Evolutionary conservation across 2,113 vertebrate genomes (phyloP), one percentile per base, ranked within the genome.

Genomic region (Halcyon malimbica): DNA sequence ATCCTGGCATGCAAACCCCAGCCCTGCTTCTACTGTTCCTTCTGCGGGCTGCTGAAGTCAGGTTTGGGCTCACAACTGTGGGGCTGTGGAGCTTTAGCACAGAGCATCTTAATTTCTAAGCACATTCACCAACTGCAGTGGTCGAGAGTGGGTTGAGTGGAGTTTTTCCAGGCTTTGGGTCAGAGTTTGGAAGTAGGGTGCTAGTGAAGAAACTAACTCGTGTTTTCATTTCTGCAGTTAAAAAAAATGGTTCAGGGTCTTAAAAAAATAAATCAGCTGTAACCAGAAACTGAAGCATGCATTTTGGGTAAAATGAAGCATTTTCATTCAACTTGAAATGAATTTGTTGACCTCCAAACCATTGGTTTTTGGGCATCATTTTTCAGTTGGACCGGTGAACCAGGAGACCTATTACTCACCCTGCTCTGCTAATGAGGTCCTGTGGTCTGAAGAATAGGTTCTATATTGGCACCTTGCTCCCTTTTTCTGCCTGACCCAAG

Each of bases 41-140:
- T 63, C 69, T 51, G 33, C 37, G 35, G 35, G 21, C 25, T 75
- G 44, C 48, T 74, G 46, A 28, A 46, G 51, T 48, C 2, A 0
- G 2, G 37, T 35, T 48, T 15, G 51, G 53, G 20, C 51, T 89
- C 50, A 31, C 0, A 2, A 11, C 35, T 1, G 2, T 13, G 28
- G 11, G n/a, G 28, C 69, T 1, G 0, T 28, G 33, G 25, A 65
- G 53, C 26, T 79, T 70, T 28, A 59, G 64, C 26, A 19, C 29
- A 29, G 57, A 65, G 28, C 8, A 7, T 64, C 48, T 71, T 39
- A 54, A 39, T 56, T 90, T 80, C 57, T 48, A 11, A 64, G n/a
- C 16, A 7, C 0, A 0, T 63, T 91, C 3, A 0, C 23, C 39
- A 48, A 2, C 25, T 62, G 7, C 42, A 9, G 10, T 16, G 41